Conservation (phyloP, 2,888 invertebrate species). For the Ochropleura plecta region DNA sequence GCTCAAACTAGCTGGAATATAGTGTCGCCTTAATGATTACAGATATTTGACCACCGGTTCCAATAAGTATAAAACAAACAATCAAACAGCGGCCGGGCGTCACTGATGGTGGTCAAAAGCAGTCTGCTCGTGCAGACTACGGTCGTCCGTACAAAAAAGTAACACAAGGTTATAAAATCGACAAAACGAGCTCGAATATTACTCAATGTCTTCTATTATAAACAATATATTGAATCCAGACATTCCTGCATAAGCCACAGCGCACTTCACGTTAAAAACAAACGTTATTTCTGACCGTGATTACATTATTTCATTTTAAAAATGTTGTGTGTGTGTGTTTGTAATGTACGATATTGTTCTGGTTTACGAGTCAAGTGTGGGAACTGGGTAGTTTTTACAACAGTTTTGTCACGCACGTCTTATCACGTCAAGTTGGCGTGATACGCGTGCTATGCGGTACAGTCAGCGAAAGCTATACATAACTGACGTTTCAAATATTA, state of each 20-base stretch:
- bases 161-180: background rate
- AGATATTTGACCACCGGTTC: no score
- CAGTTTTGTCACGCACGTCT: slow-evolving; percentile 34
- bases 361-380: slow-evolving; percentile 26
- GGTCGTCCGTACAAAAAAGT: background rate
- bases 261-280: slow-evolving; percentile 14
- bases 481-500: background rate
- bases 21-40: no score
- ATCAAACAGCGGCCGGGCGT: no score
- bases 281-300: slow-evolving; percentile 47
- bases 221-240: slow-evolving; percentile 27
- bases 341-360: slow-evolving; percentile 43
- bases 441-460: slow-evolving; percentile 2
- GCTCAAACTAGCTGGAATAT: no score
- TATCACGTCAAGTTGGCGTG: slow-evolving; percentile 17
- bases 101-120: no score
- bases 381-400: slow-evolving; percentile 18
- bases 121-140: no score
- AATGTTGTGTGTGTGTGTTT: slow-evolving; percentile 15
- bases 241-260: slow-evolving; percentile 2
- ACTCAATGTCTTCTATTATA: background rate
- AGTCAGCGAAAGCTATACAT: slow-evolving; percentile 3
- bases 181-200: background rate
- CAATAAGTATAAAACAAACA: no score
- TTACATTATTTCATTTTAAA: slow-evolving; percentile 40